Conservation (phyloP, 2,113 vertebrate genomes). For the Thunnus maccoyii region DNA sequence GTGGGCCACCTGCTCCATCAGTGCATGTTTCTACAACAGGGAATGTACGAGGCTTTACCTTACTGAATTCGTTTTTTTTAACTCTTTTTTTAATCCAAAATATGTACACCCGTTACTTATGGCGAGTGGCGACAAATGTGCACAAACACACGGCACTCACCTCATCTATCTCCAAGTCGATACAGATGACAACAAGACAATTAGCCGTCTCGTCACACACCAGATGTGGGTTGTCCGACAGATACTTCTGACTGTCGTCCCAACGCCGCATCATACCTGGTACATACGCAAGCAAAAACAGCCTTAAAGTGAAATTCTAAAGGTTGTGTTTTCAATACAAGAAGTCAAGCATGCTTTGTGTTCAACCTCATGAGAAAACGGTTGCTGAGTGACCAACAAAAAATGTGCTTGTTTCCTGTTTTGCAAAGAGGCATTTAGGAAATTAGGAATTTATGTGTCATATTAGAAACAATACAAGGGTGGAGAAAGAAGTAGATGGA, state of each 20-base stretch:
- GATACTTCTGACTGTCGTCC: constrained; percentile 94
- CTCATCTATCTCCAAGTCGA: constrained; percentile 93
- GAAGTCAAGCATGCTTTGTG: background rate
- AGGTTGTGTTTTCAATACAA: background rate
- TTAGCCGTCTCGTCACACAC: constrained; percentile 94
- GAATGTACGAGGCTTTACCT: background rate
- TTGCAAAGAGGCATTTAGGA: too few relatives aligned
- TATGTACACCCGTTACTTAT: background rate
- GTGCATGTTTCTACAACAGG: constrained; percentile 86
- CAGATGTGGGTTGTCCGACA: constrained; percentile 90
- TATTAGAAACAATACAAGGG: background rate
- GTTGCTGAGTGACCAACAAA: too few relatives aligned
- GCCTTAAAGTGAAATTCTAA: background rate
- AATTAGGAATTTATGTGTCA: too few relatives aligned
- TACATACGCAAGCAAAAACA: background rate
- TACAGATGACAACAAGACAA: constrained; percentile 91
- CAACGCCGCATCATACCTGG: constrained; percentile 92
- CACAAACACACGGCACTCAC: constrained; percentile 66
- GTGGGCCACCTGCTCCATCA: constrained; percentile 96
- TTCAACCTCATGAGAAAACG: background rate
- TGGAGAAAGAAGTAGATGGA: background rate
- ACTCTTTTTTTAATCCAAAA: background rate
- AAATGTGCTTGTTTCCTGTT: too few relatives aligned
- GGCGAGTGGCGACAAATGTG: too few relatives aligned
- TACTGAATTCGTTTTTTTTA: background rate